Conservation (phyloP, 2,888 invertebrate species). For the Hydrotaea cyrtoneurina region DNA sequence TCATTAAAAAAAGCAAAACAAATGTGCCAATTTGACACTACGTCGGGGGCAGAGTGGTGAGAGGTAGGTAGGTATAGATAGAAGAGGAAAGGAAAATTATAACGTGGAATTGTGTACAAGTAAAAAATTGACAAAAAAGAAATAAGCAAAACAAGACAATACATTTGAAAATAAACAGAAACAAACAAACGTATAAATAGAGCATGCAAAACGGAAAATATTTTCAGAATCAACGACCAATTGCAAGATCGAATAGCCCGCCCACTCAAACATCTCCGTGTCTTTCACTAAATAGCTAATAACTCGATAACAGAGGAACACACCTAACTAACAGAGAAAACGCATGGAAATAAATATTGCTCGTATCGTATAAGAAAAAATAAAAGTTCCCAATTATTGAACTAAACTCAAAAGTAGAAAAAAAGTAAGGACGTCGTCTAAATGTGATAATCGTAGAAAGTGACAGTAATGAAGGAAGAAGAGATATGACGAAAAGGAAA, state of each 20-base stretch:
- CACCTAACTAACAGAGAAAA: neutral
- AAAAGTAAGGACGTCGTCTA: neutral
- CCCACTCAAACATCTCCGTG: neutral
- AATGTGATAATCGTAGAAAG: neutral
- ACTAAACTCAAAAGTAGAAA: neutral
- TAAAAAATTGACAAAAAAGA: neutral
- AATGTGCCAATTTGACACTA: neutral
- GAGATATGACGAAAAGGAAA: neutral
- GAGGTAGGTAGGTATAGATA: neutral
- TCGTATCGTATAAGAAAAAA: neutral
- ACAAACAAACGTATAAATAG: neutral
- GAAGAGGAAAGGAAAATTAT: constrained; percentile 24
- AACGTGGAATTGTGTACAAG: neutral
- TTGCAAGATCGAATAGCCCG: neutral
- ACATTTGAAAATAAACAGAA: neutral
- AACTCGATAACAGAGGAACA: neutral
- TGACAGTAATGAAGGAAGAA: neutral
- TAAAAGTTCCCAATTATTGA: neutral
- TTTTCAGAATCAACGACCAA: neutral
- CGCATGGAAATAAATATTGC: neutral
- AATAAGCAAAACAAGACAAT: constrained; percentile 23
- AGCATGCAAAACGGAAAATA: neutral
- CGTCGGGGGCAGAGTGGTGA: neutral
- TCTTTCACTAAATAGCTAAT: neutral
- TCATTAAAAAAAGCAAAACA: neutral